Evolutionary conservation across 2,797 vertebrate genomes (phyloP).

Genomic region (Calcarius lapponicus): DNA sequence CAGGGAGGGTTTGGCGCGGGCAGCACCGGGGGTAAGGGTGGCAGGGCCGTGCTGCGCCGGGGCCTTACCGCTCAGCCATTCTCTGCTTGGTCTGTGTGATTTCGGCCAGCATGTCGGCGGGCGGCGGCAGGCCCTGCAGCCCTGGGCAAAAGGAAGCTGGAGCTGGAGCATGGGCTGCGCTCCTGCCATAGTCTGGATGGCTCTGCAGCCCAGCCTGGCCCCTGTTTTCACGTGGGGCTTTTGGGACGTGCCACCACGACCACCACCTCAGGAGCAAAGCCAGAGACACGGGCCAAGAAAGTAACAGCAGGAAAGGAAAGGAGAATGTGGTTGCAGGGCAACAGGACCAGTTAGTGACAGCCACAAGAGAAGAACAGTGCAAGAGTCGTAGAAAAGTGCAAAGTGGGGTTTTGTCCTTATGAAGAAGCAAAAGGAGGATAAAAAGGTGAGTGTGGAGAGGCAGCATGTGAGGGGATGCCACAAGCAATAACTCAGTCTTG

Average conservation of each 20-base stretch:
- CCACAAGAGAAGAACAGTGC: not conserved
- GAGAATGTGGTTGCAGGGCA: not conserved
- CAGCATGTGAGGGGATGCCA: not conserved
- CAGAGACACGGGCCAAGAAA: not conserved
- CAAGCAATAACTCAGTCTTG: not conserved
- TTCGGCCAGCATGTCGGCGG: slow-evolving; percentile 75
- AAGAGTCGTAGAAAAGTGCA: not conserved
- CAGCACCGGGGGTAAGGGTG: fast-evolving
- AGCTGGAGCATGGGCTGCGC: not conserved
- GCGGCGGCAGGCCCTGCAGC: slow-evolving; percentile 68
- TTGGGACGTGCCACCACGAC: fast-evolving
- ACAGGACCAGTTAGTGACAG: not conserved
- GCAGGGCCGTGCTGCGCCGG: fast-evolving
- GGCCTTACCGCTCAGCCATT: slow-evolving; percentile 68
- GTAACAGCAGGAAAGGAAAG: not conserved
- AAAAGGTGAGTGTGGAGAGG: not conserved
- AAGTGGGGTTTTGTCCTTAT: fast-evolving
- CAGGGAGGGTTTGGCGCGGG: not conserved
- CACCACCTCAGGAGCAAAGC: fast-evolving
- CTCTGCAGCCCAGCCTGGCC: not conserved
- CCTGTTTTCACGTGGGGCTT: not conserved
- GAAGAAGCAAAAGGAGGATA: not conserved
- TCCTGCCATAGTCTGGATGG: not conserved
- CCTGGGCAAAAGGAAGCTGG: slow-evolving; percentile 60
- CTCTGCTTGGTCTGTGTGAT: slow-evolving; percentile 59